Conservation (phyloP, 2,888 invertebrate genomes). For the Pediacus dermestoides region DNA sequence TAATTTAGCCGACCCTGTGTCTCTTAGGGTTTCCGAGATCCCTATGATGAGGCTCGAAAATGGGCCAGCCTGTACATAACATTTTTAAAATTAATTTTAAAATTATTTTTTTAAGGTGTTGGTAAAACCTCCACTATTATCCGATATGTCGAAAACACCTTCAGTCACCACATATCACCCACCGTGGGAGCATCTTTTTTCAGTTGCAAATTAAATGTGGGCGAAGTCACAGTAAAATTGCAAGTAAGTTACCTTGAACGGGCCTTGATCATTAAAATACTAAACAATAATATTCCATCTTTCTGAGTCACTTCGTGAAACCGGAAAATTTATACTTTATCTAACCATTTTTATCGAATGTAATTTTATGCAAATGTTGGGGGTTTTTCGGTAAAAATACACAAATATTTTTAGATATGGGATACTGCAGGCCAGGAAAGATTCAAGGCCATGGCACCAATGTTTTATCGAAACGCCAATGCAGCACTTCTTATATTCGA, state of each 20-base stretch:
- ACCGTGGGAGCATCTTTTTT: slow-evolving; percentile 91
- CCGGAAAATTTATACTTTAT: no score
- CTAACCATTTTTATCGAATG: slow-evolving; percentile 2
- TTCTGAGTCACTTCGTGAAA: no score
- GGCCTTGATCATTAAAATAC: neutral
- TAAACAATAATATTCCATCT: neutral
- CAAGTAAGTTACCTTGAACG: slow-evolving; percentile 57
- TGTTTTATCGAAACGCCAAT: slow-evolving; percentile 91
- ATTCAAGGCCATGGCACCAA: slow-evolving; percentile 88
- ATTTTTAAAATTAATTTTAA: neutral
- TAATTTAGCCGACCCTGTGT: no score
- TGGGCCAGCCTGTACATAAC: neutral
- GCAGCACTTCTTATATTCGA: slow-evolving; percentile 87
- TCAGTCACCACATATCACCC: slow-evolving; percentile 71
- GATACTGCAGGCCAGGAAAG: slow-evolving; percentile 87
- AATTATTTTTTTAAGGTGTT: slow-evolving; percentile 62
- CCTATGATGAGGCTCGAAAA: no score
- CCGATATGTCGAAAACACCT: slow-evolving; percentile 75
- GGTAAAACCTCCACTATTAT: slow-evolving; percentile 86
- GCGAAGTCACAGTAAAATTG: slow-evolving; percentile 67
- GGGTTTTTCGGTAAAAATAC: no score
- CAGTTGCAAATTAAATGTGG: slow-evolving; percentile 75
- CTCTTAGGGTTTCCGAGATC: no score
- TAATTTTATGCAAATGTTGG: neutral
- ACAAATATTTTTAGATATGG: slow-evolving; percentile 68